Evolutionary conservation across 2,797 vertebrate species (phyloP), one percentile per base, ranked within the genome.

Genomic region (Pithecia hirsuta): DNA sequence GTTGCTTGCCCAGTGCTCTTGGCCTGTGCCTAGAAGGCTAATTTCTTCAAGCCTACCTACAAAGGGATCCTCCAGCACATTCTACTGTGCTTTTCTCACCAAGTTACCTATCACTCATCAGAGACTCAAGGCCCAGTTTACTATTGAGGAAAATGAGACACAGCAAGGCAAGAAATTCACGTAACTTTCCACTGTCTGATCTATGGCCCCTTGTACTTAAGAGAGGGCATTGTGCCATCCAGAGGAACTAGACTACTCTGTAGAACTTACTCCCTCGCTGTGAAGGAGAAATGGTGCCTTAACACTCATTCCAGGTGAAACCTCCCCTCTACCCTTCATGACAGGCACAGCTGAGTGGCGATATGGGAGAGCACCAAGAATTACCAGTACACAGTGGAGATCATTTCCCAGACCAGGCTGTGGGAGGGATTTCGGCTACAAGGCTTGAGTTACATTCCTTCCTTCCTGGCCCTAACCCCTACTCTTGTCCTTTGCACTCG

Each of bases 31-130:
- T 72, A 44, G 8, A 33, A 57, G 55, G 61, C 79, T 83, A n/a
- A 67, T 88, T 95, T 93, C 81, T 76, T 90, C 92, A 89, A 97
- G 89, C 30, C 59, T 48, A 91, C 59, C 39, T 64, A 82, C 20
- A 81, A 89, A 87, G 91, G 64, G 19, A 70, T 72, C 48, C 79
- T n/a, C 86, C 72, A 96, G 82, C 15, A 88, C 41, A 88, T 44
- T 70, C 57, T 59, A 41, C 76, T 67, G 15, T 46, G 79, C 74
- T 80, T 46, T 86, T 75, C 59, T 74, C 83, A 83, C 67, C 8
- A 46, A 75, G 79, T 55, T 80, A 85, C 9, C 82, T 22, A 75
- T 57, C 39, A 84, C 41, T 55, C 44, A 74, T 64, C 57, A 96
- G 90, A 93, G 55, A 93, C 70, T 92, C 81, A 78, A 80, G 24